Percentiles rank a stretch among this genome's conserved stretches.
Evolutionary conservation across 1,140 invertebrate genomes (phyloP).

Genomic region (Scaptomyza graminum): DNA sequence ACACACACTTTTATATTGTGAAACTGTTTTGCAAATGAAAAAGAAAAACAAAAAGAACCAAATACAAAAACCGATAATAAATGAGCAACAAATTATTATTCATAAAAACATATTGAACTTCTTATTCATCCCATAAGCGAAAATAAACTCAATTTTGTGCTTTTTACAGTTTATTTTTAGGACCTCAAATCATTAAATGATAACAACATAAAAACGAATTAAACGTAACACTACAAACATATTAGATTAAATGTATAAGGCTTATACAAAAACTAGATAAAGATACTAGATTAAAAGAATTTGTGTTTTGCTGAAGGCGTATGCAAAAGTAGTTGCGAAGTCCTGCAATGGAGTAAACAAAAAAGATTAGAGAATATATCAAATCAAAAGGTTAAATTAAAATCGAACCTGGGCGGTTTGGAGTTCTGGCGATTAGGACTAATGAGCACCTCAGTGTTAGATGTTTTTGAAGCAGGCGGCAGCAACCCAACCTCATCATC

Average conservation of each 20-base stretch:
- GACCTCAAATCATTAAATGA: no score
- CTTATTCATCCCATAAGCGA: neutral
- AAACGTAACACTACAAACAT: no score
- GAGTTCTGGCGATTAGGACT: neutral
- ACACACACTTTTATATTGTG: neutral
- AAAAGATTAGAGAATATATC: neutral
- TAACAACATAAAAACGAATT: no score
- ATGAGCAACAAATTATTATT: constrained; percentile 45
- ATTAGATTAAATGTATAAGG: no score
- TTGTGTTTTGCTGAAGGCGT: neutral
- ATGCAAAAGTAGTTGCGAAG: neutral
- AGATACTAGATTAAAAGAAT: neutral
- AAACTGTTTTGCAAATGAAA: constrained; percentile 47
- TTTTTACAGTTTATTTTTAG: neutral
- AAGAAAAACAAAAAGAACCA: constrained; percentile 44
- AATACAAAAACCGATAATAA: constrained; percentile 52
- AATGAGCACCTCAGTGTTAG: neutral
- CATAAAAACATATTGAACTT: constrained; percentile 5
- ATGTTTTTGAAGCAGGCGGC: neutral
- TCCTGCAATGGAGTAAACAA: neutral
- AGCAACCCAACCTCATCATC: neutral
- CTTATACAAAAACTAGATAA: no score
- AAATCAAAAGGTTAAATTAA: neutral
- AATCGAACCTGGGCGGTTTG: neutral
- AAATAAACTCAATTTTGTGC: no score